These are phyloP conservation scores for Prionace glauca DNA, from an alignment of 2,797 vertebrate species.

Conservation along the genomic window DNA sequence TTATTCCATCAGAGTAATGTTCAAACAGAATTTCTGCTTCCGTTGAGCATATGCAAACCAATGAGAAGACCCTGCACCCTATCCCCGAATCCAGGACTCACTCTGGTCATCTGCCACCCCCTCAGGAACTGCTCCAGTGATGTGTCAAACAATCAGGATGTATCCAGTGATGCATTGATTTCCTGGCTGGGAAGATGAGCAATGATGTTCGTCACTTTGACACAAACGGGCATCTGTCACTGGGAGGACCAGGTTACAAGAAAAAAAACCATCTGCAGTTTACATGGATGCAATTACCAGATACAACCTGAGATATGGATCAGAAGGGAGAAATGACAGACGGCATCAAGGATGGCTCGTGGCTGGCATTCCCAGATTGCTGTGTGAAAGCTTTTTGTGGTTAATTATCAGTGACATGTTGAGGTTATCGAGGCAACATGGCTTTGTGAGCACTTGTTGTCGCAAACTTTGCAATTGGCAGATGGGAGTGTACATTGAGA, in stretches of 20 bases:
- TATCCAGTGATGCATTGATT: background rate
- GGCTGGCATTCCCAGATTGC: background rate
- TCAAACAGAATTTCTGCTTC: background rate
- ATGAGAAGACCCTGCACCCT: background rate
- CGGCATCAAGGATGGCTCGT: background rate
- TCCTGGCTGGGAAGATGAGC: background rate
- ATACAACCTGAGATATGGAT: background rate
- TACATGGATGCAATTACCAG: constrained; percentile 14
- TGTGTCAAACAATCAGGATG: background rate
- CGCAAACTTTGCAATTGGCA: background rate
- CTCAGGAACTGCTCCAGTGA: background rate
- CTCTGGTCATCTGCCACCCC: background rate
- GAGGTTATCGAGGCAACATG: background rate
- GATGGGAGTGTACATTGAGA: background rate
- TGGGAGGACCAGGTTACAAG: background rate
- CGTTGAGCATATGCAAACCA: background rate
- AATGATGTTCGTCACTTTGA: background rate
- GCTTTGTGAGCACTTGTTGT: background rate
- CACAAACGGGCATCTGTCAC: constrained; percentile 18
- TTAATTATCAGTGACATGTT: constrained; percentile 16
- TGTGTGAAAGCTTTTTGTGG: background rate
- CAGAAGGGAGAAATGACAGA: background rate
- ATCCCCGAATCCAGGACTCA: background rate
- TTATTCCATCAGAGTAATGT: background rate
- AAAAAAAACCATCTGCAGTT: constrained; percentile 23